phyloP scores from a whole-genome alignment of 1,140 invertebrate species.

The Nixonia krombeini region DNA sequence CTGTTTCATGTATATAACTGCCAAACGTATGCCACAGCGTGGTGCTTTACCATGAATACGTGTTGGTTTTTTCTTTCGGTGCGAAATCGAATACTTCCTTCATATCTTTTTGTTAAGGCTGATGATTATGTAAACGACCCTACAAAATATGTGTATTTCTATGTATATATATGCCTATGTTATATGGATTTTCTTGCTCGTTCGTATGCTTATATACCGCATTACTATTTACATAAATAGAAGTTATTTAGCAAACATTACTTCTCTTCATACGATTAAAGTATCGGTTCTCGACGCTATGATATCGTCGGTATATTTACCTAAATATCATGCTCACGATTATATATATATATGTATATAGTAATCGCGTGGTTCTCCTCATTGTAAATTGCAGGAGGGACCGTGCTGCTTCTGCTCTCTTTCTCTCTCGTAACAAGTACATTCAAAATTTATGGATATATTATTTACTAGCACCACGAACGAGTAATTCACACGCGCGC shows the following conservation, averaged over 20 bases:
- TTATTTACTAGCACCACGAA: constrained; percentile 66
- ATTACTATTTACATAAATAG: constrained; percentile 69
- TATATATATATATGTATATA: constrained; percentile 34
- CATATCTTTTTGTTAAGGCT: constrained; percentile 61
- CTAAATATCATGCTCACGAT: constrained; percentile 39
- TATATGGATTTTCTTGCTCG: constrained; percentile 53
- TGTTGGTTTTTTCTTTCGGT: too few relatives aligned
- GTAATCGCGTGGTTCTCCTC: constrained; percentile 21
- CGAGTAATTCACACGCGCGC: constrained; percentile 63
- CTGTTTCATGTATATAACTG: too few relatives aligned
- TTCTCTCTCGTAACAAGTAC: constrained; percentile 57
- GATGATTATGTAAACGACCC: constrained; percentile 71
- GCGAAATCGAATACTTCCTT: constrained; percentile 9
- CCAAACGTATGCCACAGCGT: too few relatives aligned
- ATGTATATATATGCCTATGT: constrained; percentile 60
- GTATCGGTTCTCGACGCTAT: constrained; percentile 56
- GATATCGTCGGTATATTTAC: constrained; percentile 56
- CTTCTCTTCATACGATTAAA: constrained; percentile 52
- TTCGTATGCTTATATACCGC: constrained; percentile 50
- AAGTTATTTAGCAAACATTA: constrained; percentile 69
- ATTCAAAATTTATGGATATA: constrained; percentile 58
- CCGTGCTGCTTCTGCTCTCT: constrained; percentile 19
- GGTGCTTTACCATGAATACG: too few relatives aligned
- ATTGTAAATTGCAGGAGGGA: constrained; percentile 52
- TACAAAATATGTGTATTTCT: constrained; percentile 72